These are phyloP conservation scores for Dicranocentrus wangi DNA, from an alignment of 2,888 invertebrate species.

Conservation along the genomic window DNA sequence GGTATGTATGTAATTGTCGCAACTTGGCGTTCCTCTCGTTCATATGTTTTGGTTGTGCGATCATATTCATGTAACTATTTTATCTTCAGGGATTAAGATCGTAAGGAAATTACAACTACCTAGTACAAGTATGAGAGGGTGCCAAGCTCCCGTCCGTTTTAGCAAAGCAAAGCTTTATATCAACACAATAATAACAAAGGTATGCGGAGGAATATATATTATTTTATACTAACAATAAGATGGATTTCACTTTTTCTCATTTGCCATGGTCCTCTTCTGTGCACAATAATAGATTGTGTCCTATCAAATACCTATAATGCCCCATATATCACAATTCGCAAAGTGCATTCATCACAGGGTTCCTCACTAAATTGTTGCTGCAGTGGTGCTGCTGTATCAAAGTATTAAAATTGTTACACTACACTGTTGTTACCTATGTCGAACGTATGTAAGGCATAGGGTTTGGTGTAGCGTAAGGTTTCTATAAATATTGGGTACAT, in stretches of 20 bases:
- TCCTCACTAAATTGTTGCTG: background rate
- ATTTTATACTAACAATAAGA: conserved; percentile 18
- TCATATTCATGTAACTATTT: too few species aligned
- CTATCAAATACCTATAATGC: conserved; percentile 7
- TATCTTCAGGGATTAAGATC: too few species aligned
- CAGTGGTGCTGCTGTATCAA: background rate
- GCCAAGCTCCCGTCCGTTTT: conserved; percentile 25
- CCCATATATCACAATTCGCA: conserved; percentile 14
- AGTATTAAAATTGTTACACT: too few species aligned
- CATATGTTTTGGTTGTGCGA: too few species aligned
- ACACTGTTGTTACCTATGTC: too few species aligned
- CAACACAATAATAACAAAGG: conserved; percentile 14
- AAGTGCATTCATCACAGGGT: background rate
- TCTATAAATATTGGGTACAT: too few species aligned
- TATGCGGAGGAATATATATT: conserved; percentile 10
- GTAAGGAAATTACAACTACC: conserved; percentile 18
- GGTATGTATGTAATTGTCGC: too few species aligned
- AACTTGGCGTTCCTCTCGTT: too few species aligned
- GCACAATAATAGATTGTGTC: background rate
- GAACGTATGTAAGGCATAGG: too few species aligned
- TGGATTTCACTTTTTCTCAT: conserved; percentile 45
- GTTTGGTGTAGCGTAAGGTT: too few species aligned
- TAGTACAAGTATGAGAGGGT: conserved; percentile 34
- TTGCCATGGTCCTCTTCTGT: conserved; percentile 27
- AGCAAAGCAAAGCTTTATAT: background rate